Percentiles rank a stretch among this genome's conserved stretches.
Evolutionary conservation across 2,888 invertebrate species (phyloP).

Genomic region (Heliconius hortense): DNA sequence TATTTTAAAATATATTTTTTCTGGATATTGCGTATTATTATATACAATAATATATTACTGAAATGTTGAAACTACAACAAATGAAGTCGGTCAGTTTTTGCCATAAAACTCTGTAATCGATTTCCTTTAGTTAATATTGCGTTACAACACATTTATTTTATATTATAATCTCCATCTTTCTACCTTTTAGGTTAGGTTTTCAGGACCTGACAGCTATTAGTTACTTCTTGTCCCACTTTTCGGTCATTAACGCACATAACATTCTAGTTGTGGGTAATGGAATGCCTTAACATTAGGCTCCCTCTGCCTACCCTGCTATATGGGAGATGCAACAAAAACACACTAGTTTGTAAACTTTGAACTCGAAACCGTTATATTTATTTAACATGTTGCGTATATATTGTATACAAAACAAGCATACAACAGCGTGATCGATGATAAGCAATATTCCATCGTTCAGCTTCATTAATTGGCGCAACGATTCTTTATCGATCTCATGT

Average conservation of each 20-base stretch:
- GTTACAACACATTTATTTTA: neutral
- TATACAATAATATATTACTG: neutral
- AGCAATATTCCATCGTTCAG: neutral
- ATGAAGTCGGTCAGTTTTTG: constrained; percentile 7
- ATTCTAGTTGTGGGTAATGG: too few relatives aligned
- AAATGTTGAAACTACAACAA: neutral
- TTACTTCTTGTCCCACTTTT: too few relatives aligned
- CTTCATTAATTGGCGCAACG: constrained; percentile 10
- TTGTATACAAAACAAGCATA: neutral
- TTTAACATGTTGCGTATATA: neutral
- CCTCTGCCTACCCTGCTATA: too few relatives aligned
- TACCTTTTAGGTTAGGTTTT: neutral
- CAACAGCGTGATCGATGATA: neutral
- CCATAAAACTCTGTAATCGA: neutral
- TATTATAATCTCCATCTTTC: neutral
- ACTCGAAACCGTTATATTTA: neutral
- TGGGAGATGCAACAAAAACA: too few relatives aligned
- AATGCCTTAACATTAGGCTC: too few relatives aligned
- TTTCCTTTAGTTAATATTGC: neutral
- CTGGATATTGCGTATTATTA: neutral
- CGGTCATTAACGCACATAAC: too few relatives aligned
- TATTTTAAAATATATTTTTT: neutral
- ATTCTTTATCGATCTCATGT: neutral
- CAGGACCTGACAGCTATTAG: neutral
- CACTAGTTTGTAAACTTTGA: neutral